Percentiles rank a stretch among this genome's conserved stretches.
Evolutionary conservation across 2,888 invertebrate genomes (phyloP).

Genomic region (Agrypnus murinus): DNA sequence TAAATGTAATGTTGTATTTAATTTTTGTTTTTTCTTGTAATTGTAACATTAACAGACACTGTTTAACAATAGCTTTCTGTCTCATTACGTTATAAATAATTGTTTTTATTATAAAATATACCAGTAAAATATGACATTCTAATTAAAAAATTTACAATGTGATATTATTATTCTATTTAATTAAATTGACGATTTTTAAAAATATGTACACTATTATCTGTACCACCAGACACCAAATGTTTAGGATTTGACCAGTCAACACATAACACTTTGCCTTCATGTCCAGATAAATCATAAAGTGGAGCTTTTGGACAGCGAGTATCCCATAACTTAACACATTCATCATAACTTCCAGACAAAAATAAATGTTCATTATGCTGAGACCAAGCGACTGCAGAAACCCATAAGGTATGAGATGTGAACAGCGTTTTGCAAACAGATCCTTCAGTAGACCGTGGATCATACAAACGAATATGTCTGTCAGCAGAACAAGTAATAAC

Average conservation of each 20-base stretch:
- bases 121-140: too few species aligned
- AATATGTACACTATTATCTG: slow-evolving; percentile 94
- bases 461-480: slow-evolving; percentile 91
- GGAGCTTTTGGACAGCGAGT: slow-evolving; percentile 93
- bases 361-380: slow-evolving; percentile 87
- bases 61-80: too few species aligned
- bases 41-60: too few species aligned
- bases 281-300: slow-evolving; percentile 93
- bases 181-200: slow-evolving; percentile 74
- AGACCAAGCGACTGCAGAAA: slow-evolving; percentile 93
- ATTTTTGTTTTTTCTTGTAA: slow-evolving; percentile 1
- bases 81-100: neutral
- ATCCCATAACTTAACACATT: slow-evolving; percentile 96
- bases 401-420: slow-evolving; percentile 93
- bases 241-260: slow-evolving; percentile 95
- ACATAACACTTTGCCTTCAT: slow-evolving; percentile 93
- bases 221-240: slow-evolving; percentile 91
- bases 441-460: slow-evolving; percentile 92
- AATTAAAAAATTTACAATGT: too few species aligned
- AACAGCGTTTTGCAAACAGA: slow-evolving; percentile 90
- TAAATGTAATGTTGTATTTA: slow-evolving; percentile 5
- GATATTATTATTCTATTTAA: slow-evolving; percentile 3
- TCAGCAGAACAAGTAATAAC: slow-evolving; percentile 94
- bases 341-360: slow-evolving; percentile 94
- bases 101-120: too few species aligned